Evolutionary conservation across 2,797 vertebrate genomes (phyloP).

Genomic region (Avahi laniger): DNA sequence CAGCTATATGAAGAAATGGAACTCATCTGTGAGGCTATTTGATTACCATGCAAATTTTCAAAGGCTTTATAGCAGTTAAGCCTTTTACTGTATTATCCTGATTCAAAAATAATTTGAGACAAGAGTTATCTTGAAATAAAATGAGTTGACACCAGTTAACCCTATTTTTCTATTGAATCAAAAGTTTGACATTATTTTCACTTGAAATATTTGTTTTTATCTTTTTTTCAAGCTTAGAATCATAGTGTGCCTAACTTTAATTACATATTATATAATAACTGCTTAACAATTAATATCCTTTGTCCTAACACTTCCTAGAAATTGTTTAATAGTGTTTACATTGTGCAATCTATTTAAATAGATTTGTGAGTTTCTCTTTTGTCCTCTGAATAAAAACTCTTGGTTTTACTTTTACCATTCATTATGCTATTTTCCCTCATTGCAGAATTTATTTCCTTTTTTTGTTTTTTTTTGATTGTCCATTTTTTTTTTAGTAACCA

Average conservation of each 20-base stretch:
- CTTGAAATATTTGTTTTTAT: neutral
- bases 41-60: neutral
- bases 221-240: conserved; percentile 23
- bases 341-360: neutral
- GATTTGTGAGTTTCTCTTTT: conserved; percentile 8
- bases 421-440: conserved; percentile 18
- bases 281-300: conserved; percentile 14
- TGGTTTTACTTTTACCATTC: neutral
- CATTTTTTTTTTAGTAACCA: neutral
- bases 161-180: conserved; percentile 9
- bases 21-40: conserved; percentile 15
- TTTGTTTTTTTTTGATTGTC: neutral
- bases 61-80: conserved; percentile 2
- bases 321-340: conserved; percentile 20
- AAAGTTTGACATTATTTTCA: neutral
- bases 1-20: neutral
- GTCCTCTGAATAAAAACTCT: neutral
- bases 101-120: conserved; percentile 43
- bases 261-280: conserved; percentile 37
- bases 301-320: conserved; percentile 4
- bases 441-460: neutral
- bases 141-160: neutral
- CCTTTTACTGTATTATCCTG: neutral
- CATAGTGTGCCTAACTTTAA: conserved; percentile 15
- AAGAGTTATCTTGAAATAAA: neutral